Base-by-base conservation (phyloP, 2,797 vertebrate genomes). In the Oreochromis grahami region DNA sequence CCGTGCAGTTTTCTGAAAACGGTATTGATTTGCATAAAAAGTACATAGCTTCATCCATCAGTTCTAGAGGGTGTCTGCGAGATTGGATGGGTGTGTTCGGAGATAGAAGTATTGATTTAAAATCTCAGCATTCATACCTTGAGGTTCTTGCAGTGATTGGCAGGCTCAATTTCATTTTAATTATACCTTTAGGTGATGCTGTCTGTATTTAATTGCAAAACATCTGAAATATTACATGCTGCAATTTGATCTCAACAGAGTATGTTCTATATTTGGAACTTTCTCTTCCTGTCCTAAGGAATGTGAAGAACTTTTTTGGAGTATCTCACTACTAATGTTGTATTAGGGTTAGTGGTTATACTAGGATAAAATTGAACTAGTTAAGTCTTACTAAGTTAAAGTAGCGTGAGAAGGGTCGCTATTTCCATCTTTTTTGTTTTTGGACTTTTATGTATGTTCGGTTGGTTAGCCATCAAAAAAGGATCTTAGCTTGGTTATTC, bases 41-140 rank as follows among this genome's bases (percentile, higher is more conserved):
- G 87, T 89, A 55, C 83, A 86, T 85, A 52, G 83, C 84, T 82
- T 65, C 43, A 88, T 92, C 87, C 84, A 91, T 94, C 90, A 90
- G 85, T 84, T 91, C 79, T 79, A 86, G 78, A 88, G 84, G 77
- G 83, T 87, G 78, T 83, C 81, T 89, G 78, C 51, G 77, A 92
- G 88, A 94, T 93, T 93, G 89, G 80, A 88, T 91, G 87, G 80
- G 87, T 88, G 85, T 94, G 93, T 92, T 93, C 86, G 90, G 84
- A 93, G 91, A 91, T 87, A 91, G 26, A 78, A 81, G 79, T 94
- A 95, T 95, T 87, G 93, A 95, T 94, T 93, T 90, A 80, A 91
- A 93, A 92, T 91, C 85, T 92, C 89, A 88, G 87, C 82, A 91
- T 93, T 91, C 91, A 84, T 90, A 90, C 87, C 92, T 94, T 86